These are phyloP conservation scores for Ochropleura leucogaster DNA, from an alignment of 2,888 invertebrate genomes.

Conservation along the genomic window DNA sequence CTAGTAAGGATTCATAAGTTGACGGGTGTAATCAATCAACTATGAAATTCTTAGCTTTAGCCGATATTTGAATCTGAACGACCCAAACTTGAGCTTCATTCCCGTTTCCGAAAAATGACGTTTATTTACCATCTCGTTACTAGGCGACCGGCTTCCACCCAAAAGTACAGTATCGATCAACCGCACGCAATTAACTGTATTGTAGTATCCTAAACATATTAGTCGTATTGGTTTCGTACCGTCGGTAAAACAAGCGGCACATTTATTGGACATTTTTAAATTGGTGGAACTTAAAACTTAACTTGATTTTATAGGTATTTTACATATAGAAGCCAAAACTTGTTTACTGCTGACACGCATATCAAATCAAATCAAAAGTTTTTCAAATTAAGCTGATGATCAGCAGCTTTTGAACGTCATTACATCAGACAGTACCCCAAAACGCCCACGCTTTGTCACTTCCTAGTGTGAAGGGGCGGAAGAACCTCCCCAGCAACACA, in stretches of 20 bases:
- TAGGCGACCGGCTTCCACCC: conserved; percentile 61
- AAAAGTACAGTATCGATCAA: conserved; percentile 75
- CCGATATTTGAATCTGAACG: neutral
- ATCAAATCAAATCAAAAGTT: too few relatives aligned
- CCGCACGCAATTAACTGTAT: conserved; percentile 50
- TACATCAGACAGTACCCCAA: too few relatives aligned
- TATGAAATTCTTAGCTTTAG: neutral
- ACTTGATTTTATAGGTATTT: neutral
- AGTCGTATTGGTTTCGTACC: conserved; percentile 31
- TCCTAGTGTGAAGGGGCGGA: too few relatives aligned
- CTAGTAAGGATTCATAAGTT: too few relatives aligned
- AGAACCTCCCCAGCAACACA: too few relatives aligned
- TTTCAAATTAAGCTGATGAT: too few relatives aligned
- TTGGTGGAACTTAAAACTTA: neutral
- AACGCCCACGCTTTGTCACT: too few relatives aligned
- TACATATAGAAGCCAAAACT: neutral
- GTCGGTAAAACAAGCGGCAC: neutral
- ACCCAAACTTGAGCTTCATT: neutral
- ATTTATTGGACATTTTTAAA: neutral
- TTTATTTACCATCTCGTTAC: conserved; percentile 72
- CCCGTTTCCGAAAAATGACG: conserved; percentile 1
- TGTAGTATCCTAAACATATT: conserved; percentile 28
- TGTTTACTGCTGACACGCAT: too few relatives aligned
- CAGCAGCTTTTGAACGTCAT: too few relatives aligned
- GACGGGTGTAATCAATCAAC: neutral